Conservation (phyloP, 37 sponge, comb jelly and placozoan species). For the Lycopodina hypogea region DNA sequence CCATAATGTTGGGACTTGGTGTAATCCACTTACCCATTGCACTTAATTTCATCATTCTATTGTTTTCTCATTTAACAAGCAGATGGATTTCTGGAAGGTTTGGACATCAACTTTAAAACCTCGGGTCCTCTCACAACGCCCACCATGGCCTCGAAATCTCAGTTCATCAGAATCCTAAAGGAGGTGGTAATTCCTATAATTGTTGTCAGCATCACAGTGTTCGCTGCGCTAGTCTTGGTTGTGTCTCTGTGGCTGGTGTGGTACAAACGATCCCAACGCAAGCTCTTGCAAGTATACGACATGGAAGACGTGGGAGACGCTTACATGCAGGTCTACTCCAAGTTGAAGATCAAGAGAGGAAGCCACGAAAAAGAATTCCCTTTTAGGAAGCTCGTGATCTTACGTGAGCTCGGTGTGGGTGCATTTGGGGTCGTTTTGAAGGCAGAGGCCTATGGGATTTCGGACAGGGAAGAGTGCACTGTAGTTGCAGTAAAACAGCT, state of each 20-base stretch:
- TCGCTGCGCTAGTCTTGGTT: neutral
- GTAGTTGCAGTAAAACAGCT: slow-evolving; percentile 64
- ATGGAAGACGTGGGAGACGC: slow-evolving; percentile 24
- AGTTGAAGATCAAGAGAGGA: neutral
- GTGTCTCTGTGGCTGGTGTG: slow-evolving; percentile 20
- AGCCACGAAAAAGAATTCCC: slow-evolving; percentile 54
- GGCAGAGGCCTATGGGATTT: slow-evolving; percentile 28
- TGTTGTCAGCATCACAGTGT: neutral
- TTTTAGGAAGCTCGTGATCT: slow-evolving; percentile 7
- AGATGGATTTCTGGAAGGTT: slow-evolving; percentile 8
- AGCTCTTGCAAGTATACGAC: neutral
- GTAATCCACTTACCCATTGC: no score
- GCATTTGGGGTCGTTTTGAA: slow-evolving; percentile 66
- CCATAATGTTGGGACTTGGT: no score
- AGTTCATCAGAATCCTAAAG: neutral
- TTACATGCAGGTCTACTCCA: slow-evolving; percentile 11
- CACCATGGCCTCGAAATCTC: neutral
- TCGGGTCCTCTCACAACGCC: neutral
- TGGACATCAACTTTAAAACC: neutral
- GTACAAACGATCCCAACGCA: slow-evolving; percentile 7
- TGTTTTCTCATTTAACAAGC: no score
- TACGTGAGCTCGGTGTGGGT: slow-evolving; percentile 50
- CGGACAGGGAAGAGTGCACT: neutral
- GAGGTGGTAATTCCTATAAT: neutral
- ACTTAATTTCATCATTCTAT: no score